A percentile compares a stretch with the other conserved stretches of the same genome.
Evolutionary conservation across 2,113 vertebrate genomes (phyloP).

Genomic region (Danionella cerebrum): DNA sequence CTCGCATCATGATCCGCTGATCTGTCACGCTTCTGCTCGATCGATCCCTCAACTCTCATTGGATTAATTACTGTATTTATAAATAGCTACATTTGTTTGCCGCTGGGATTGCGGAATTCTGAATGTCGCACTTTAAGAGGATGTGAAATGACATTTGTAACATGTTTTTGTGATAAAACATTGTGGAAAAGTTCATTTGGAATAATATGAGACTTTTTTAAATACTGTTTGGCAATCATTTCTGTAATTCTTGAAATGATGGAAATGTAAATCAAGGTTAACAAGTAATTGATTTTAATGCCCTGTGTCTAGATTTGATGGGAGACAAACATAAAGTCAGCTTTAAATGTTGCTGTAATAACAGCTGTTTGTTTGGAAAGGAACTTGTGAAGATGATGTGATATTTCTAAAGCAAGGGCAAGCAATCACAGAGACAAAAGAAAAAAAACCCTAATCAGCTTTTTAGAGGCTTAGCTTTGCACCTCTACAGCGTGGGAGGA

Average conservation of each 20-base stretch:
- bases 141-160: neutral
- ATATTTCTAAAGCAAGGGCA: constrained; percentile 1
- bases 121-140: neutral
- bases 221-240: no score
- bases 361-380: neutral
- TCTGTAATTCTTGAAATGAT: no score
- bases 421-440: constrained; percentile 6
- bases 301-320: no score
- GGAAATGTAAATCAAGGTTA: no score
- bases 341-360: neutral
- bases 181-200: no score
- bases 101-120: neutral
- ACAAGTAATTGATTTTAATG: no score
- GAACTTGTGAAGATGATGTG: neutral
- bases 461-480: constrained; percentile 7
- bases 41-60: neutral
- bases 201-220: no score
- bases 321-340: no score
- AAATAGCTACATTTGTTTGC: neutral
- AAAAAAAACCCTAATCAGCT: neutral
- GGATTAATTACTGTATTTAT: constrained; percentile 17
- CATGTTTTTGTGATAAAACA: neutral
- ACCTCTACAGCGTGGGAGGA: neutral
- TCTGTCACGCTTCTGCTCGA: constrained; percentile 1
- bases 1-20: neutral